Conservation (phyloP, 92 coral and sea anemone genomes). For the Palythoa caribaeorum region DNA sequence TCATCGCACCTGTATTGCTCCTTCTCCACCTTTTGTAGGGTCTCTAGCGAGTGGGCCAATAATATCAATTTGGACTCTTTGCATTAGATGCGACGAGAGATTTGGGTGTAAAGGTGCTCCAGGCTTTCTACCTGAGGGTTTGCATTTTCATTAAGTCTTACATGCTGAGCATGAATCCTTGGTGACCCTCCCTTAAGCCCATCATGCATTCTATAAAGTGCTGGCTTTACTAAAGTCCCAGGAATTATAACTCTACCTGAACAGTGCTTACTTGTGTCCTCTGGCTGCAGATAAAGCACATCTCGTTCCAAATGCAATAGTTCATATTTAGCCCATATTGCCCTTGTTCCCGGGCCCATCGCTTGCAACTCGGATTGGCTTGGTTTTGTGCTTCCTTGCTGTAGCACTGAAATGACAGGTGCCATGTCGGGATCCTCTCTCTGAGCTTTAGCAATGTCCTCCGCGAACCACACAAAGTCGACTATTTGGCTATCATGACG, state of each 20-base stretch:
- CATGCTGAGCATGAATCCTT: constrained; percentile 59
- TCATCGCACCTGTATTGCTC: constrained; percentile 29
- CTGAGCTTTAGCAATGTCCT: constrained; percentile 62
- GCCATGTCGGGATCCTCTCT: constrained; percentile 52
- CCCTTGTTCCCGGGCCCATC: too few relatives aligned
- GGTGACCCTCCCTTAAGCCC: too few relatives aligned
- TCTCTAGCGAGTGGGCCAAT: too few relatives aligned
- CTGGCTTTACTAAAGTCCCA: constrained; percentile 21
- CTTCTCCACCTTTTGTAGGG: too few relatives aligned
- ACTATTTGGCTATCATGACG: background rate
- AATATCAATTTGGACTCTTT: too few relatives aligned
- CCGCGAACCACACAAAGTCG: constrained; percentile 21
- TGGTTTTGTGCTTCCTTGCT: constrained; percentile 32
- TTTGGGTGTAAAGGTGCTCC: too few relatives aligned
- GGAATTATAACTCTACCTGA: constrained; percentile 45
- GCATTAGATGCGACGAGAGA: too few relatives aligned
- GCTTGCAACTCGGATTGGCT: constrained; percentile 11
- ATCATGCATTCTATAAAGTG: too few relatives aligned
- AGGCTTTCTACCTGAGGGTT: too few relatives aligned
- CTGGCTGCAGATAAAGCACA: too few relatives aligned
- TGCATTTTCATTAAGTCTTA: constrained; percentile 54
- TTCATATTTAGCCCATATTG: too few relatives aligned
- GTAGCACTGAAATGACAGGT: constrained; percentile 28
- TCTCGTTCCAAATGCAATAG: too few relatives aligned
- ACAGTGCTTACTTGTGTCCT: background rate